These are phyloP conservation scores for Cheirogaleus major DNA, from an alignment of 2,797 vertebrate genomes.

Conservation along the genomic window DNA sequence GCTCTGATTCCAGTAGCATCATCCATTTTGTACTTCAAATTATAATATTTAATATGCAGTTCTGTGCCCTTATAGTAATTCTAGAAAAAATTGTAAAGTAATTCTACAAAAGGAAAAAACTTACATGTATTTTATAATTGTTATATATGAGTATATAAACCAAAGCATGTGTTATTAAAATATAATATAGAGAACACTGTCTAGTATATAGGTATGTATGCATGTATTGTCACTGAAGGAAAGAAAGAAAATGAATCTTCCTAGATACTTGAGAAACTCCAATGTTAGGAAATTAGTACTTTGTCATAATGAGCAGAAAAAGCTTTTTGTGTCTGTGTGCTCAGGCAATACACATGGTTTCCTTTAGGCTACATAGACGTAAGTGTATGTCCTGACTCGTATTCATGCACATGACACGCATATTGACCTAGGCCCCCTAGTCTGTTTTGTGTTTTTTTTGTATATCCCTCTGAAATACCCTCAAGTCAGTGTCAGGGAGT, in stretches of 20 bases:
- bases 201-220: not conserved
- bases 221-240: not conserved
- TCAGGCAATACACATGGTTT: not conserved
- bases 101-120: not conserved
- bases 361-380: not conserved
- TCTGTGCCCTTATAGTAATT: not conserved
- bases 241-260: not conserved
- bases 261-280: not conserved
- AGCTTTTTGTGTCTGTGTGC: accelerated
- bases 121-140: not conserved
- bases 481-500: not conserved
- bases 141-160: not conserved
- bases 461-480: not conserved
- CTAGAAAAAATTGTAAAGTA: not conserved
- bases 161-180: not conserved
- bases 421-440: not conserved
- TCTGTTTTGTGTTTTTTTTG: not conserved
- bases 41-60: not conserved
- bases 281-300: not conserved
- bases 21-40: not conserved
- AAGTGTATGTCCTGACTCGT: not conserved
- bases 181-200: not conserved
- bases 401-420: accelerated
- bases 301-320: not conserved
- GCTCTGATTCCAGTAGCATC: not conserved